Conservation (phyloP, 2,113 vertebrate species). For the Cheilinus undulatus region DNA sequence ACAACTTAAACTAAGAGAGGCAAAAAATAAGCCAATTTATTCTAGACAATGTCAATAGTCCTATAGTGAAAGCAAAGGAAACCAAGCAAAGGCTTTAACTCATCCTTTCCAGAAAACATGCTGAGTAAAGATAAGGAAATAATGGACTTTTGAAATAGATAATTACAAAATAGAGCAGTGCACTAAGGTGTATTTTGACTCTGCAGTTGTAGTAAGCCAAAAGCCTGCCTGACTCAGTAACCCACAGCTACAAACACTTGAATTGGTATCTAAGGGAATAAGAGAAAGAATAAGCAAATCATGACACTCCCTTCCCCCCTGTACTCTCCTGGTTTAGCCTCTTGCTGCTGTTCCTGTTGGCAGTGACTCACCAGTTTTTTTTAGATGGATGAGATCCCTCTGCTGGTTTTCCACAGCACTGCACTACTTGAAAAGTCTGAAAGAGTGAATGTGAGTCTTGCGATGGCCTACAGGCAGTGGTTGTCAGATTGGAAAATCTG, state of each 20-base stretch:
- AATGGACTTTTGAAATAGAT: no score
- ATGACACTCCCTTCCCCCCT: not conserved
- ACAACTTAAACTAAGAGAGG: no score
- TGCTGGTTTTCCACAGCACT: conserved; percentile 46
- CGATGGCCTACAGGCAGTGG: conserved; percentile 20
- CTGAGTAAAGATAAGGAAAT: no score
- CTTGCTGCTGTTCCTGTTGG: conserved; percentile 45
- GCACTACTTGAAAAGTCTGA: conserved; percentile 3
- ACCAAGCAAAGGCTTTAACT: no score
- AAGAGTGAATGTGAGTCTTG: conserved; percentile 7
- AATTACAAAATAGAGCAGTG: no score
- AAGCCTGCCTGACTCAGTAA: not conserved
- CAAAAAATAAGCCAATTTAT: no score
- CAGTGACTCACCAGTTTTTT: conserved; percentile 73
- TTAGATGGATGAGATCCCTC: conserved; percentile 37
- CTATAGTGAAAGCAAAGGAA: no score
- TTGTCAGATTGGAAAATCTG: conserved; percentile 52
- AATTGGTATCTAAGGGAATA: not conserved
- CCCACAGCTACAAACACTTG: not conserved
- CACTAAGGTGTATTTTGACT: no score
- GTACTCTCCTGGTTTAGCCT: conserved; percentile 29
- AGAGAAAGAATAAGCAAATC: conserved; percentile 1
- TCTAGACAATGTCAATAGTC: no score
- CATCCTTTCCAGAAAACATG: no score
- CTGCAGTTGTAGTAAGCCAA: not conserved